phyloP scores from a whole-genome alignment of 1,140 invertebrate genomes.

The Panagrolaimus sp. region DNA sequence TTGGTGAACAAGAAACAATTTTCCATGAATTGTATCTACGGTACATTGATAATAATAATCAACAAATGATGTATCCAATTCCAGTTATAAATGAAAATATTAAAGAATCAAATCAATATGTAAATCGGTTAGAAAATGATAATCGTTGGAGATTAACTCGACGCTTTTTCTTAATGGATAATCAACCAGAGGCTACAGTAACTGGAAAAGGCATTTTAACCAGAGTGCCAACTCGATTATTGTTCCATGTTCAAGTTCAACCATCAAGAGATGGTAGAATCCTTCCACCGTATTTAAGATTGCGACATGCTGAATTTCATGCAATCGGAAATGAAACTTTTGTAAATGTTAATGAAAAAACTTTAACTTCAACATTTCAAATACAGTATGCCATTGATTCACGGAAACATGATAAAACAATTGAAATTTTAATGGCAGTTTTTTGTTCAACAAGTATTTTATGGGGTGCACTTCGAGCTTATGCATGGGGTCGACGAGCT shows the following conservation, averaged over 20 bases:
- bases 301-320: conserved; percentile 54
- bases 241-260: conserved; percentile 27
- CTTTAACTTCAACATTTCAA: conserved; percentile 22
- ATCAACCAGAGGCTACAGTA: not conserved
- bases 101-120: conserved; percentile 17
- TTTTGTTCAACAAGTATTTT: conserved; percentile 49
- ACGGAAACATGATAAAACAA: conserved; percentile 49
- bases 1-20: conserved; percentile 19
- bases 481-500: conserved; percentile 55
- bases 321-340: not conserved
- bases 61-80: conserved; percentile 36
- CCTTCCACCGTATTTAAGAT: conserved; percentile 60
- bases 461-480: conserved; percentile 52
- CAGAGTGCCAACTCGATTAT: not conserved
- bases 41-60: conserved; percentile 22
- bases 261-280: conserved; percentile 59
- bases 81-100: conserved; percentile 54
- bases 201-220: not conserved
- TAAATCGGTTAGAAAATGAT: conserved; percentile 20
- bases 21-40: conserved; percentile 47
- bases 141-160: conserved; percentile 48
- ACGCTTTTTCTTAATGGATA: conserved; percentile 41
- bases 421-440: conserved; percentile 58
- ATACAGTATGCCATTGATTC: conserved; percentile 46
- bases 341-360: not conserved